Base-by-base conservation (phyloP, 2,113 vertebrate genomes). In the Psilopsiagon aurifrons region DNA sequence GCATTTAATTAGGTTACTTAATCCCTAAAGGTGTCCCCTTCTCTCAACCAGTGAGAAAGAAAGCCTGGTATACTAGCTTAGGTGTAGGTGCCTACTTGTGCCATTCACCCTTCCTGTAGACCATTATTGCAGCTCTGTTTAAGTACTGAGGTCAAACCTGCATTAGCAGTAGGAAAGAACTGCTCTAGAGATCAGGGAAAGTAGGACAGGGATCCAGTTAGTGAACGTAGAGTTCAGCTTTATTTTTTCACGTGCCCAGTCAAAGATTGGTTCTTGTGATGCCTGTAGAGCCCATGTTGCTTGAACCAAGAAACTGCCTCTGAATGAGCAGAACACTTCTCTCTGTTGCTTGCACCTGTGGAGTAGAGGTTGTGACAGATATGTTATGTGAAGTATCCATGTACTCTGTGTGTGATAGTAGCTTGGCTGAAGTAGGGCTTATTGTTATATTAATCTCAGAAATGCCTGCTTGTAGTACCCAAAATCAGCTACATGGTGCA, bases 341-440 rank as follows among this genome's bases (percentile, higher is more conserved):
- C 41, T 94, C 88, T 90, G 51, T 91, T 94, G 69, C 69, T 89
- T 91, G 62, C 19, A 35, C 74, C 81, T 84, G 60, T 84, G 70
- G 93, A 84, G 80, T 52, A 70, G 83, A 84, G 93, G 83, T 92
- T 94, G 85, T 94, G 90, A 81, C 64, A 84, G 80, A 54, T 25
- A 47, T 1, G 47, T 84, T 75, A 67, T 95, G 83, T 94, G 90
- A 96, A 88, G 62, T 88, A 78, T 31, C 54, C 2, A 1, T 70
- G 55, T 94, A 78, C 68, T 67, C 2, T 81, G 46, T 66, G 59
- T 87, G 68, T 73, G 70, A 35, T 23, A 49, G 54, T 63, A 57
- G 79, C 66, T 77, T 93, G 76, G 52, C 60, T 86, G 64, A 74
- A 86, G 79, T 64, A 71, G 66, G 46, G 16, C 69, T 91, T 90